phyloP scores from a whole-genome alignment of 2,113 vertebrate genomes.

The Oryzias javanicus region DNA sequence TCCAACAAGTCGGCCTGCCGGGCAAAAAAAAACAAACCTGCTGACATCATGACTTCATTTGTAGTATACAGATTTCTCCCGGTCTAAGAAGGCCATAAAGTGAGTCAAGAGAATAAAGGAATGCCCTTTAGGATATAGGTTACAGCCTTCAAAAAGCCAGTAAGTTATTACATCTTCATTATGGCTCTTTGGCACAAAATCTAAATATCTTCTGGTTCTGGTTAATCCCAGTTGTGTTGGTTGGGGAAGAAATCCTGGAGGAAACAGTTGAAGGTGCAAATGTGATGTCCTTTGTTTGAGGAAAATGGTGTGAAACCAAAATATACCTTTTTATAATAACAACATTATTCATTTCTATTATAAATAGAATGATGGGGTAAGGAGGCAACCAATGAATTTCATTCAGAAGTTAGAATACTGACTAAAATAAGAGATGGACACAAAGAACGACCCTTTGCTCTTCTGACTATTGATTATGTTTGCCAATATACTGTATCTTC shows the following conservation, averaged over 20 bases:
- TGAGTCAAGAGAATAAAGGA: neutral
- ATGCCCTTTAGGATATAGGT: neutral
- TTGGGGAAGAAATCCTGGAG: neutral
- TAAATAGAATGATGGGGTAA: too few species aligned
- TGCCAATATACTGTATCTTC: too few species aligned
- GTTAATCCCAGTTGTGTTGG: neutral
- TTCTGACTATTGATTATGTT: too few species aligned
- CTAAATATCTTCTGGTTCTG: neutral
- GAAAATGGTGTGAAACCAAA: too few species aligned
- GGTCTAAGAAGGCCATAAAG: neutral
- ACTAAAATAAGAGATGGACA: too few species aligned
- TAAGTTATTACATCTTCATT: neutral
- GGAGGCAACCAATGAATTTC: too few species aligned
- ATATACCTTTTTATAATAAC: too few species aligned
- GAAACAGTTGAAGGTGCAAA: too few species aligned
- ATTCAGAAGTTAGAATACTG: too few species aligned
- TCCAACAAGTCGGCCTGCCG: neutral
- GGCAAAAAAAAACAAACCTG: neutral
- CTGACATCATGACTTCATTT: neutral
- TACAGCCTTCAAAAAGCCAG: neutral
- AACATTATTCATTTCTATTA: too few species aligned
- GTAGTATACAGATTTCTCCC: neutral
- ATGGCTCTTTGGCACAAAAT: neutral
- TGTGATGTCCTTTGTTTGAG: too few species aligned
- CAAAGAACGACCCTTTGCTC: too few species aligned